phyloP scores from a whole-genome alignment of 2,888 invertebrate genomes.

The Drosophila barbarae region DNA sequence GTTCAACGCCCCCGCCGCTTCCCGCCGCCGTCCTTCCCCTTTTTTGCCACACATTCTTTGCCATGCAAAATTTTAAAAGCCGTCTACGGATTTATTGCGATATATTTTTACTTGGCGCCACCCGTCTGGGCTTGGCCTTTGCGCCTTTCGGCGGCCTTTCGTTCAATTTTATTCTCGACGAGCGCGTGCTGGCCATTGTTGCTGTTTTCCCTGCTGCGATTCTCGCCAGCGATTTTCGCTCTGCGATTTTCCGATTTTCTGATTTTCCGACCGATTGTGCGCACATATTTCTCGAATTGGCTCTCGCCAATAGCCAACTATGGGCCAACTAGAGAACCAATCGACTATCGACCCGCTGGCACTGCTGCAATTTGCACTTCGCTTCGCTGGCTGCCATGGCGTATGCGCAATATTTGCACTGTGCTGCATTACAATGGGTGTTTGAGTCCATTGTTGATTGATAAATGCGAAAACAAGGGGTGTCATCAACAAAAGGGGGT shows the following conservation, averaged over 20 bases:
- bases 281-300: conserved; percentile 29
- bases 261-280: conserved; percentile 27
- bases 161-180: conserved; percentile 33
- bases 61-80: conserved; percentile 52
- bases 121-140: conserved; percentile 31
- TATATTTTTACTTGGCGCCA: conserved; percentile 50
- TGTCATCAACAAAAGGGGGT: conserved; percentile 9
- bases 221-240: conserved; percentile 14
- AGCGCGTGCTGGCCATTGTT: conserved; percentile 37
- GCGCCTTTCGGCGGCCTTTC: conserved; percentile 30
- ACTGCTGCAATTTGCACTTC: conserved; percentile 31
- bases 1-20: conserved; percentile 15
- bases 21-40: conserved; percentile 5
- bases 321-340: conserved; percentile 27
- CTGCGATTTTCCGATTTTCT: conserved; percentile 19
- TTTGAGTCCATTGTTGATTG: conserved; percentile 22
- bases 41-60: conserved; percentile 40
- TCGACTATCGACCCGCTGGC: conserved; percentile 38
- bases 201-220: conserved; percentile 22
- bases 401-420: conserved; percentile 34
- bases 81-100: conserved; percentile 52
- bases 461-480: conserved; percentile 25
- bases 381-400: conserved; percentile 24
- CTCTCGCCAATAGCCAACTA: conserved; percentile 16
- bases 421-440: conserved; percentile 16